Evolutionary conservation across 2,888 invertebrate genomes (phyloP).

Genomic region (Apamea monoglypha): DNA sequence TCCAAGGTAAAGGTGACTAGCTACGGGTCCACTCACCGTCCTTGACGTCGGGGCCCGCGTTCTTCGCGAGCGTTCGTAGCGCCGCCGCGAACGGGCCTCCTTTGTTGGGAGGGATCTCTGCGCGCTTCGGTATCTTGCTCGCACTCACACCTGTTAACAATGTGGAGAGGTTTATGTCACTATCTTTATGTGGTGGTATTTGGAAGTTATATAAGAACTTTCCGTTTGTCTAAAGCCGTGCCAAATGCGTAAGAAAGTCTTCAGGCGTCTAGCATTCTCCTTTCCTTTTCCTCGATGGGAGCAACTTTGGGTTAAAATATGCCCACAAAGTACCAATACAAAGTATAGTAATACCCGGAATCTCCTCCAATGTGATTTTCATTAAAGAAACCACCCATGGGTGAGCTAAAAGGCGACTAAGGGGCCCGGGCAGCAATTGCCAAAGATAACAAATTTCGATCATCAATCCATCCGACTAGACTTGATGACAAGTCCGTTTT

Average conservation of each 20-base stretch:
- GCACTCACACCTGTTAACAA: constrained; percentile 86
- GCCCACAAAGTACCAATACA: background rate
- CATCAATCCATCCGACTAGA: no score
- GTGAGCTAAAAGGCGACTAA: background rate
- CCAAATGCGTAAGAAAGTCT: background rate
- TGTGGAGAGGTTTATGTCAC: constrained; percentile 2
- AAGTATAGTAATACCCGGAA: no score
- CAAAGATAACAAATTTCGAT: background rate
- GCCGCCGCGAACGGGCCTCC: constrained; percentile 97
- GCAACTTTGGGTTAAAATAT: background rate
- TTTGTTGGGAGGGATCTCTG: constrained; percentile 87
- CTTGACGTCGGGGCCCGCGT: constrained; percentile 94
- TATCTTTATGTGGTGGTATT: background rate
- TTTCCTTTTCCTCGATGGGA: background rate
- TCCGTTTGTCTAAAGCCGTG: background rate
- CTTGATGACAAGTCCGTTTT: background rate
- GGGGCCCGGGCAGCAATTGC: no score
- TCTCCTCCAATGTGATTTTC: background rate
- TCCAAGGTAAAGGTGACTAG: constrained; percentile 66
- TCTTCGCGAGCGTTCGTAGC: constrained; percentile 96
- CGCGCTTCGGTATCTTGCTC: constrained; percentile 85
- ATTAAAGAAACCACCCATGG: background rate
- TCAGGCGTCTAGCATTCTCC: no score
- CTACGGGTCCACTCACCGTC: constrained; percentile 88
- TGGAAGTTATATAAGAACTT: background rate